Percentiles rank a stretch among this genome's conserved stretches.
These are phyloP conservation scores for Agrypnus murinus DNA, from an alignment of 2,888 invertebrate genomes.

Conservation along the genomic window DNA sequence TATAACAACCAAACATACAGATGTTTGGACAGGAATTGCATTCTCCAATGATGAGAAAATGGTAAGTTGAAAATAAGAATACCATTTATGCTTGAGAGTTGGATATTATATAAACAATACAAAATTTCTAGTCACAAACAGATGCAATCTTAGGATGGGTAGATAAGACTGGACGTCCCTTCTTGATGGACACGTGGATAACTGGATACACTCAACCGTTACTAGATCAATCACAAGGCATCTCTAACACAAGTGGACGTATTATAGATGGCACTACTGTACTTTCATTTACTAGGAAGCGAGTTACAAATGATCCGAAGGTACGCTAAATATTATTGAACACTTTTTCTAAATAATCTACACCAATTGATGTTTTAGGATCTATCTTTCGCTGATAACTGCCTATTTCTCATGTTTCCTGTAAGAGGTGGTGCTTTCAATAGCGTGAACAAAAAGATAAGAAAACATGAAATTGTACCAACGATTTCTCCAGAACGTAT, in stretches of 20 bases:
- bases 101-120: constrained; percentile 77
- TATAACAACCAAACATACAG: constrained; percentile 83
- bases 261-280: constrained; percentile 85
- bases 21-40: constrained; percentile 93
- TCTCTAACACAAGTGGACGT: constrained; percentile 80
- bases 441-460: constrained; percentile 88
- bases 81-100: constrained; percentile 88
- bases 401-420: constrained; percentile 91
- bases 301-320: constrained; percentile 80
- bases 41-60: constrained; percentile 90
- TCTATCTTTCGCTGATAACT: constrained; percentile 85
- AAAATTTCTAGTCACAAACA: constrained; percentile 80
- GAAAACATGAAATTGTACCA: constrained; percentile 85
- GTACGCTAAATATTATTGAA: too few relatives aligned
- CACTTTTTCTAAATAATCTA: too few relatives aligned
- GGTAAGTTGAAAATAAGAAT: constrained; percentile 84
- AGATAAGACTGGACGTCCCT: constrained; percentile 84
- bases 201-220: constrained; percentile 85
- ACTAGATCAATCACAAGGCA: constrained; percentile 83
- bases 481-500: constrained; percentile 83
- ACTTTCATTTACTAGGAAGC: constrained; percentile 85
- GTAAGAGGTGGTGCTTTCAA: constrained; percentile 88
- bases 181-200: constrained; percentile 93
- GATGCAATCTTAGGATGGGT: constrained; percentile 94
- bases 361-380: constrained; percentile 76